A percentile compares a stretch with the other conserved stretches of the same genome.
Evolutionary conservation across 2,113 vertebrate species (phyloP).

Genomic region (Panthera tigris): DNA sequence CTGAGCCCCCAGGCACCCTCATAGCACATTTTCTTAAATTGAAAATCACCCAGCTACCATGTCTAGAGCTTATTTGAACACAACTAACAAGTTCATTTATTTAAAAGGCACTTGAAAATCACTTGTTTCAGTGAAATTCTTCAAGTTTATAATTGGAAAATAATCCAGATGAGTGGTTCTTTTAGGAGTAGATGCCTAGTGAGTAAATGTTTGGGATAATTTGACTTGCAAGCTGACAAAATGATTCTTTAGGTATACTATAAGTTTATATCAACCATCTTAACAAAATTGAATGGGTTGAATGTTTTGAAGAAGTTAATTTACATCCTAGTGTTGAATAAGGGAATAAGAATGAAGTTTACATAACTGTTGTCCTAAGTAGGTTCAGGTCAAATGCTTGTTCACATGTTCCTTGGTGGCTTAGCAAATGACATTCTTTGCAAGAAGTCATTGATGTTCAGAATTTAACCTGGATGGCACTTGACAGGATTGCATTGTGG

Average conservation of each 20-base stretch:
- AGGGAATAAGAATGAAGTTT: background rate
- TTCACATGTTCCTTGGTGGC: background rate
- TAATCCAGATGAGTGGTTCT: conserved; percentile 28
- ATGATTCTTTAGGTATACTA: background rate
- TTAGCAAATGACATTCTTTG: background rate
- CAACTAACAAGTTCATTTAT: conserved; percentile 24
- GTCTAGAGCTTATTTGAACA: conserved; percentile 20
- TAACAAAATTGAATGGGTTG: background rate
- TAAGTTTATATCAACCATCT: background rate
- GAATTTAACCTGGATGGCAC: background rate
- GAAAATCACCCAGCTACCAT: background rate
- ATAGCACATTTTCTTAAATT: conserved; percentile 49
- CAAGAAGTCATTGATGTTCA: background rate
- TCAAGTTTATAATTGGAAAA: conserved; percentile 51
- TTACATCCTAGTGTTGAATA: background rate
- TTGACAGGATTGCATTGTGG: background rate
- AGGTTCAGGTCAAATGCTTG: background rate
- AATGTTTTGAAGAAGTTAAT: conserved; percentile 19
- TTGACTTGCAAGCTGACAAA: background rate
- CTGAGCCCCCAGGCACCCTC: no score
- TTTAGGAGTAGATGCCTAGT: background rate
- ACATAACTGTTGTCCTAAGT: background rate
- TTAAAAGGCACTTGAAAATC: conserved; percentile 3
- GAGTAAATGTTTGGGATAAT: background rate
- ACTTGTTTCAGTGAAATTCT: conserved; percentile 11